Percentiles rank a stretch among this genome's conserved stretches.
Evolutionary conservation across 1,140 invertebrate species (phyloP).

Genomic region (Macrobrachium nipponense): DNA sequence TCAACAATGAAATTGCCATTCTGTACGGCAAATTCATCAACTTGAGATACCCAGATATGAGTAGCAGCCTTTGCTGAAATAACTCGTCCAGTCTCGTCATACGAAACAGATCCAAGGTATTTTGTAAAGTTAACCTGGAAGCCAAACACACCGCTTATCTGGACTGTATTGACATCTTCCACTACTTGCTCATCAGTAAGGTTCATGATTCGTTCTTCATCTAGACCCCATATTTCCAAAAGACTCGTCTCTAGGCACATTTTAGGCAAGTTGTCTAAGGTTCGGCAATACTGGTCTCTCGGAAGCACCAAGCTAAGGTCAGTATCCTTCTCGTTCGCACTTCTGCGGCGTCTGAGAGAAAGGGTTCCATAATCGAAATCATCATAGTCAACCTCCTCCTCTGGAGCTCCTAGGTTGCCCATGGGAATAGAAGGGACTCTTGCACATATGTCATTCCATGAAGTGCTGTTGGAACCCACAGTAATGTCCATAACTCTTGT

Average conservation of each 20-base stretch:
- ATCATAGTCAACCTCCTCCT: conserved; percentile 33
- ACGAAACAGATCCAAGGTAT: conserved; percentile 75
- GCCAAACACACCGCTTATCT: conserved; percentile 75
- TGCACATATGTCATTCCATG: conserved; percentile 48
- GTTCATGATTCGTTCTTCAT: conserved; percentile 55
- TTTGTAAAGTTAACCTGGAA: conserved; percentile 76
- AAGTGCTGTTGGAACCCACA: conserved; percentile 25
- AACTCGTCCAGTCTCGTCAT: conserved; percentile 74
- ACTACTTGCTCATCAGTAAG: conserved; percentile 62
- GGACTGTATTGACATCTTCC: conserved; percentile 51
- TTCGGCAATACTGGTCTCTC: conserved; percentile 49
- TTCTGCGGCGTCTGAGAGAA: conserved; percentile 4
- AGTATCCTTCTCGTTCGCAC: background rate
- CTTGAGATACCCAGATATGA: conserved; percentile 75
- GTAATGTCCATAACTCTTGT: conserved; percentile 7
- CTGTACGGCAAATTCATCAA: conserved; percentile 77
- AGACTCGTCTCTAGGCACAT: conserved; percentile 62
- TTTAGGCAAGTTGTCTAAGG: conserved; percentile 36
- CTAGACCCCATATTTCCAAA: conserved; percentile 61
- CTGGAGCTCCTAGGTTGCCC: background rate
- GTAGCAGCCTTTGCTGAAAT: conserved; percentile 75
- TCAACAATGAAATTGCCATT: conserved; percentile 77
- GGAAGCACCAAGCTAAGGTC: conserved; percentile 58
- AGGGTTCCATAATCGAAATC: conserved; percentile 50
- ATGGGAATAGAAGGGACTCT: conserved; percentile 55